Percentiles rank a stretch among this genome's conserved stretches.
Conservation (phyloP, 2,113 vertebrate genomes). For the Anseranas semipalmata region DNA sequence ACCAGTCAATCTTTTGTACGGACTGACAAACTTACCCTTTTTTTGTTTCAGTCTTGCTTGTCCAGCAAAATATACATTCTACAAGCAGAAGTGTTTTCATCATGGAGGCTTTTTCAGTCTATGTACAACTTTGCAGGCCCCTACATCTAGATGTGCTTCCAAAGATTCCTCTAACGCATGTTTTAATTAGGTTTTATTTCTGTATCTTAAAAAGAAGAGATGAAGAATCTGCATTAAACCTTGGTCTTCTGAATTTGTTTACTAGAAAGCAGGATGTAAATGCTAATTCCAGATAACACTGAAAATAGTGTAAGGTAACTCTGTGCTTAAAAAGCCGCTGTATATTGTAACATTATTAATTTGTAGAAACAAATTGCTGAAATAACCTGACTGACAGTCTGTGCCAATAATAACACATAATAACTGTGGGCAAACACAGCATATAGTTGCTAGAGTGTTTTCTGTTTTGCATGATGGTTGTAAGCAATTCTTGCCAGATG, state of each 20-base stretch:
- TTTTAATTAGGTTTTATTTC: conserved; percentile 42
- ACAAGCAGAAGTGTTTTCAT: not conserved
- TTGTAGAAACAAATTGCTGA: conserved; percentile 23
- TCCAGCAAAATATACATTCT: not conserved
- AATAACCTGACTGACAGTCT: conserved; percentile 48
- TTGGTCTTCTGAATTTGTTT: not conserved
- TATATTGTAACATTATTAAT: conserved; percentile 42
- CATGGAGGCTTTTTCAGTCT: not conserved
- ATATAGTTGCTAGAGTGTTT: conserved; percentile 5
- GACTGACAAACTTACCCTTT: not conserved
- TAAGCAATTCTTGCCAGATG: conserved; percentile 72
- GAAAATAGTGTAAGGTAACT: not conserved
- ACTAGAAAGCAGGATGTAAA: not conserved
- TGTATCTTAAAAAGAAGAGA: conserved; percentile 7
- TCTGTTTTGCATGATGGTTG: not conserved
- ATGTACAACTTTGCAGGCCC: not conserved
- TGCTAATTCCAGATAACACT: conserved; percentile 4
- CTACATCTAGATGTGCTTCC: not conserved
- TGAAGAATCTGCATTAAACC: conserved; percentile 21
- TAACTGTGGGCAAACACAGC: conserved; percentile 62
- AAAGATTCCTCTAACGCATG: not conserved
- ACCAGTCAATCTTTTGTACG: not conserved
- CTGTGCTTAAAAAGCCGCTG: conserved; percentile 26
- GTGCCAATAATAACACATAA: conserved; percentile 18
- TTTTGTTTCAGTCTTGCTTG: not conserved